Base-by-base conservation (phyloP, 2,797 vertebrate genomes). In the Enteromius radiatus region DNA sequence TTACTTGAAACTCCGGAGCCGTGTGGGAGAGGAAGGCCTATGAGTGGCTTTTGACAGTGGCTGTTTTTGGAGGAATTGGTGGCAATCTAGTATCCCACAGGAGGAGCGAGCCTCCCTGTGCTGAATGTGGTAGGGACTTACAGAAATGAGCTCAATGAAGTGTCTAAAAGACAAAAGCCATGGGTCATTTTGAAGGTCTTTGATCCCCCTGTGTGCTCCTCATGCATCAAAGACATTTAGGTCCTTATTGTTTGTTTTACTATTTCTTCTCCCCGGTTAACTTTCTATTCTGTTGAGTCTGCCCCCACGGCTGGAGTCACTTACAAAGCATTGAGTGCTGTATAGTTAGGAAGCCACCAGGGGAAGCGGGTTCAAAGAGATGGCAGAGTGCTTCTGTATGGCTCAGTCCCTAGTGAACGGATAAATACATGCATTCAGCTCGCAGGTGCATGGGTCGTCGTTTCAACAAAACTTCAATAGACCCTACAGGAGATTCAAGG, bases 151-250 rank as follows among this genome's bases (percentile, higher is more conserved):
- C 97, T 94, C 92, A 97, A 97, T 97, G 96, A 97, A 96, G 95
- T 95, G 96, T 96, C 94, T 96, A 95, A 93, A 91, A 92, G 93
- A 99, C 96, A 98, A 98, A 98, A 96, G 96, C 95, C 93, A 95
- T 96, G 95, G 96, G 96, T 97, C 96, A 96, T 93, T 95, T 95
- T 94, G 94, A 93, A 92, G 95, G 94, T 95, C 96, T 97, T 97
- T 98, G 96, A 97, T 97, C 96, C 95, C 91, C 94, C 95, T 94
- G 95, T 96, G 95, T 95, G 96, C 93, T 96, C 96, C 94, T 95
- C 95, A 96, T 96, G 95, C 95, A 94, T 94, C 92, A 95, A 92
- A 93, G 91, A 86, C 83, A 82, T 82, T 75, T 90, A 91, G 91
- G 31, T 76, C 71, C 61, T 87, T 91, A 90, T 89, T 77, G 91